phyloP scores from a whole-genome alignment of 1,140 invertebrate genomes.

The Drosophila murphyi region DNA sequence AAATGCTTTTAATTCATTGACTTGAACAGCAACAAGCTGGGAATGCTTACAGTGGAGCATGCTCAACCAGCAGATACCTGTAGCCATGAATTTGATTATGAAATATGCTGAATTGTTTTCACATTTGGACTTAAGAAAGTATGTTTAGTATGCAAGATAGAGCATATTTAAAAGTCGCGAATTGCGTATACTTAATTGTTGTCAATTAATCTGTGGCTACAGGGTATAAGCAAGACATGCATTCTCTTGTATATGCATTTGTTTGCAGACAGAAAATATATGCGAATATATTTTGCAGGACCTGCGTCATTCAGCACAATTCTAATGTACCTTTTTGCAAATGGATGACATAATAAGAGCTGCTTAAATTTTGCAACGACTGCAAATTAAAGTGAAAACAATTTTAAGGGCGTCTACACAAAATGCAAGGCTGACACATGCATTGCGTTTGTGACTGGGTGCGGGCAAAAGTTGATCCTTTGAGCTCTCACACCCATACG shows the following conservation, averaged over 20 bases:
- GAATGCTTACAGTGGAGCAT: neutral
- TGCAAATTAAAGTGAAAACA: constrained; percentile 79
- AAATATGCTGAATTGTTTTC: too few species aligned
- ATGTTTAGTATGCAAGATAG: neutral
- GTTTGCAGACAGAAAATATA: neutral
- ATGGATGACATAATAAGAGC: constrained; percentile 37
- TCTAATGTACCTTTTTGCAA: constrained; percentile 4
- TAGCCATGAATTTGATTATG: neutral
- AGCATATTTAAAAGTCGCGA: too few species aligned
- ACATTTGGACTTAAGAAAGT: too few species aligned
- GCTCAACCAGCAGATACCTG: neutral
- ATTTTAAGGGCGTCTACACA: constrained; percentile 56
- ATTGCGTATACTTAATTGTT: too few species aligned
- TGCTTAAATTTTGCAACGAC: constrained; percentile 75
- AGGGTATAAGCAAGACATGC: too few species aligned
- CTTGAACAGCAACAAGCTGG: neutral
- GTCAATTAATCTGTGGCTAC: too few species aligned
- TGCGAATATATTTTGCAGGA: constrained; percentile 6
- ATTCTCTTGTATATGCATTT: neutral
- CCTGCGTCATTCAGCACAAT: neutral
- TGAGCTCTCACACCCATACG: constrained; percentile 11
- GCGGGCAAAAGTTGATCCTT: constrained; percentile 68
- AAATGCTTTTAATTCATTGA: constrained; percentile 34
- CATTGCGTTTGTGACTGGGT: constrained; percentile 34
- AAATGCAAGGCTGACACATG: constrained; percentile 55